phyloP scores from a whole-genome alignment of 2,113 vertebrate genomes.

The Pygoscelis antarcticus region DNA sequence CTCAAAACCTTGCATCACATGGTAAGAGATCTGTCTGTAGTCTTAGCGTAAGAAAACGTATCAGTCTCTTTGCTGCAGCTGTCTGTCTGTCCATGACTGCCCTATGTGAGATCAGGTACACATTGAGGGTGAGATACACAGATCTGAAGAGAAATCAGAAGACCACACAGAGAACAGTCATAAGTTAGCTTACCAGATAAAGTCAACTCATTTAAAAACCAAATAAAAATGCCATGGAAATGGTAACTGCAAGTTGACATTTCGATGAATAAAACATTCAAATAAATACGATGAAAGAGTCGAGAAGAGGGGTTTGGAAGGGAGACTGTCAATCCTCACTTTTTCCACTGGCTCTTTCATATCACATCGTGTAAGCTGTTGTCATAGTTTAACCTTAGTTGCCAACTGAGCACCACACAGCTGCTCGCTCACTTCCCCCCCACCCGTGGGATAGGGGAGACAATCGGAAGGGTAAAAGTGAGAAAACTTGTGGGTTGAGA shows the following conservation, averaged over 20 bases:
- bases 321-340: neutral
- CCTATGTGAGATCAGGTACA: neutral
- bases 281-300: neutral
- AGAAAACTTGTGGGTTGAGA: no score
- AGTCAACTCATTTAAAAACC: neutral
- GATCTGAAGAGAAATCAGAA: neutral
- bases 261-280: neutral
- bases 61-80: neutral
- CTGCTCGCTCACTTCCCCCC: no score
- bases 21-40: neutral
- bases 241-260: neutral
- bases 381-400: no score
- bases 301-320: neutral
- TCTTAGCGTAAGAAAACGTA: fast-evolving
- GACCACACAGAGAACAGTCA: neutral
- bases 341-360: neutral
- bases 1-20: neutral
- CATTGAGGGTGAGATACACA: neutral
- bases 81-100: neutral
- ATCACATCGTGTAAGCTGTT: neutral
- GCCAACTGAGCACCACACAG: no score
- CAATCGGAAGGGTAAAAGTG: no score
- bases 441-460: no score
- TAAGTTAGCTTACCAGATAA: neutral
- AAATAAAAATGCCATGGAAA: neutral